These are phyloP conservation scores for Disparrhopalites patrizii DNA, from an alignment of 2,888 invertebrate species.

Conservation along the genomic window DNA sequence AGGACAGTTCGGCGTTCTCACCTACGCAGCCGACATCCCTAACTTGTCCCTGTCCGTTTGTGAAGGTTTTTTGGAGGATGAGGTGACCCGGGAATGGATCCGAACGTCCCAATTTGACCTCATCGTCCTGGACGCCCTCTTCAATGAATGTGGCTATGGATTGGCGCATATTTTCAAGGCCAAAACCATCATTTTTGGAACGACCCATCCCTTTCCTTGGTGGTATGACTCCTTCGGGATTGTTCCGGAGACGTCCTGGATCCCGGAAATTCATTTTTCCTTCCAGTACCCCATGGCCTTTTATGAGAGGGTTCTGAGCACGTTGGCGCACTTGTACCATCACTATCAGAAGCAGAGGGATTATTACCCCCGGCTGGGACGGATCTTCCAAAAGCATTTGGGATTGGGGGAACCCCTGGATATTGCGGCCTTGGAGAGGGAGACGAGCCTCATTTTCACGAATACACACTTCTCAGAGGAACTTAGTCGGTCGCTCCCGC, in stretches of 20 bases:
- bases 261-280: conserved; percentile 28
- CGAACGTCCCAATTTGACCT: conserved; percentile 35
- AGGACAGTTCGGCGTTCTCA: neutral
- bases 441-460: conserved; percentile 36
- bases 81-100: conserved; percentile 30
- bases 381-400: conserved; percentile 23
- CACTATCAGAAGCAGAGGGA: conserved; percentile 14
- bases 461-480: conserved; percentile 41
- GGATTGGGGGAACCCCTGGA: conserved; percentile 27
- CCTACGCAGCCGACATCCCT: neutral
- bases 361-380: conserved; percentile 33
- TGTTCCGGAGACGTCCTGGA: conserved; percentile 23
- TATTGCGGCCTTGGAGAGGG: conserved; percentile 31
- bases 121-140: conserved; percentile 35
- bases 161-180: conserved; percentile 34
- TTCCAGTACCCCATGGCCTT: conserved; percentile 34
- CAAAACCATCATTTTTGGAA: conserved; percentile 34
- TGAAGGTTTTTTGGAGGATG: conserved; percentile 23
- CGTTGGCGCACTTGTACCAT: conserved; percentile 18
- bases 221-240: conserved; percentile 29
- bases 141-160: conserved; percentile 43
- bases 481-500: conserved; percentile 27
- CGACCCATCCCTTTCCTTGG: conserved; percentile 31
- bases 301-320: conserved; percentile 24
- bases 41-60: conserved; percentile 26